Percentiles rank a stretch among this genome's conserved stretches.
Evolutionary conservation across 2,797 vertebrate genomes (phyloP).

Genomic region (Lophius americanus): DNA sequence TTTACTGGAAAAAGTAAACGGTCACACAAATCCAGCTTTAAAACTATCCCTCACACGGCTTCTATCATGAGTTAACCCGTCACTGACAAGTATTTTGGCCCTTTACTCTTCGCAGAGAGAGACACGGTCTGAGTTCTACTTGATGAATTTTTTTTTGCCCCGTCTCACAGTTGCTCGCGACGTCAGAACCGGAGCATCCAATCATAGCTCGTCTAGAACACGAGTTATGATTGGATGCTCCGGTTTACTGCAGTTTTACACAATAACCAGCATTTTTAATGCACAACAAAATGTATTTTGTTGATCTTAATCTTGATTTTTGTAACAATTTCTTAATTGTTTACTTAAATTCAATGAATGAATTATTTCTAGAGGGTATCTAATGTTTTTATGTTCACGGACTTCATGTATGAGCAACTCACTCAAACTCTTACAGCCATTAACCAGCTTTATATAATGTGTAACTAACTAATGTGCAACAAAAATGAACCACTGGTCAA

Average conservation of each 20-base stretch:
- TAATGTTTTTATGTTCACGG: no score
- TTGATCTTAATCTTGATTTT: no score
- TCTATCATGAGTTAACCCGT: slow-evolving; percentile 39
- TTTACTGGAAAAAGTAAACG: neutral
- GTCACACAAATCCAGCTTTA: slow-evolving; percentile 3
- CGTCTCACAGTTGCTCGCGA: slow-evolving; percentile 1
- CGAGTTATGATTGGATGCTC: neutral
- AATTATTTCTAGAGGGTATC: no score
- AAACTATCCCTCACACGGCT: slow-evolving; percentile 34
- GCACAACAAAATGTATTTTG: no score
- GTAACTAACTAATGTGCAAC: slow-evolving; percentile 54
- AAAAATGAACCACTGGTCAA: slow-evolving; percentile 25
- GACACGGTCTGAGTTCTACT: slow-evolving; percentile 4
- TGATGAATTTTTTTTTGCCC: neutral
- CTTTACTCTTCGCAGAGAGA: neutral
- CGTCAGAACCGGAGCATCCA: slow-evolving; percentile 46
- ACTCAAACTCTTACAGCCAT: slow-evolving; percentile 13
- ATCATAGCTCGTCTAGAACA: slow-evolving; percentile 42
- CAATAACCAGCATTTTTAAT: neutral
- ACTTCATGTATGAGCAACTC: slow-evolving; percentile 6
- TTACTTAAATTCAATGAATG: no score
- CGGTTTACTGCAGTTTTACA: neutral
- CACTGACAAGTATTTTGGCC: slow-evolving; percentile 2
- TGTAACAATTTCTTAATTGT: no score
- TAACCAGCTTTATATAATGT: slow-evolving; percentile 55